A percentile compares a stretch with the other conserved stretches of the same genome.
Conservation (phyloP, 2,797 vertebrate species). For the Emydoidea blandingii region DNA sequence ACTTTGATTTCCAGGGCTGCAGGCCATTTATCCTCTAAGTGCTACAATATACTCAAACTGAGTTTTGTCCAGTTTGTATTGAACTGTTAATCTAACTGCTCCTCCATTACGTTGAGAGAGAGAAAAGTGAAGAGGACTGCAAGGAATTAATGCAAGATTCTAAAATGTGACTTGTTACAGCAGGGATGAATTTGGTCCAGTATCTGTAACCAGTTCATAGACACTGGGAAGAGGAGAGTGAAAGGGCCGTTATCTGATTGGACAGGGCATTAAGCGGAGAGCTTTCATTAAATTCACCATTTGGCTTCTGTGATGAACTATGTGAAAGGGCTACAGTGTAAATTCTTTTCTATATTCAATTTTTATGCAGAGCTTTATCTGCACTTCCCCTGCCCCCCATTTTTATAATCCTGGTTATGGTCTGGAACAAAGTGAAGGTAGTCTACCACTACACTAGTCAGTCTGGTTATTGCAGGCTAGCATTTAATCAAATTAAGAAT, state of each 20-base stretch:
- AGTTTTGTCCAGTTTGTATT: background rate
- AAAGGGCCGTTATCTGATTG: background rate
- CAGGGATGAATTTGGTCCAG: background rate
- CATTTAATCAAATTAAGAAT: background rate
- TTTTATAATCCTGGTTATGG: background rate
- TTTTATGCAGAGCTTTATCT: background rate
- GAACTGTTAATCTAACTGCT: background rate
- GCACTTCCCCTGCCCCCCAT: background rate
- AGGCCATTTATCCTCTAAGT: conserved; percentile 7
- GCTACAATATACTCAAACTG: background rate
- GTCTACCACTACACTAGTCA: background rate
- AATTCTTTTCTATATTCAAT: background rate
- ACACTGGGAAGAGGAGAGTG: background rate
- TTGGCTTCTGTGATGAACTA: background rate
- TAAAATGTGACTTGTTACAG: background rate
- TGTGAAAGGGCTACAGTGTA: background rate
- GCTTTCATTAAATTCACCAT: background rate
- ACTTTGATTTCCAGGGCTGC: background rate
- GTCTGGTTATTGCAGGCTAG: background rate
- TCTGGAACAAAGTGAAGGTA: background rate
- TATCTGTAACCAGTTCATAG: background rate
- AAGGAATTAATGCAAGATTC: background rate
- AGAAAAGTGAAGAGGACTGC: background rate
- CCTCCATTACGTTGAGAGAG: background rate
- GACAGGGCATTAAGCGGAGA: background rate